Base-by-base conservation (phyloP, 1,140 invertebrate species). In the Drosophila ananassae region DNA sequence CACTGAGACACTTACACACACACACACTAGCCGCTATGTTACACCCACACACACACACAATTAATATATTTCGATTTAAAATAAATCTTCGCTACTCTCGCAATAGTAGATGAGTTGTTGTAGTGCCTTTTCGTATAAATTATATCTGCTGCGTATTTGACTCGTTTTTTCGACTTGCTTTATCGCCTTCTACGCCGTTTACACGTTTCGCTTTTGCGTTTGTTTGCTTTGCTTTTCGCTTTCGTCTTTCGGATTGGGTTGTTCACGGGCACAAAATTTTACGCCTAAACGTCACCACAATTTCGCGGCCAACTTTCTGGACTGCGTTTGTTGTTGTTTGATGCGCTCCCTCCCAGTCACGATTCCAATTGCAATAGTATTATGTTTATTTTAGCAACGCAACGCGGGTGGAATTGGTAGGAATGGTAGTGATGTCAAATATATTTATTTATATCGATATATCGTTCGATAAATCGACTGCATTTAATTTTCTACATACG, bases 121-220 rank as follows among this genome's bases (percentile, higher is more conserved):
- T 17, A 17, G 48, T 25, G 57, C 55, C 25, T 78, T 67, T 24
- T 79, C 60, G 25, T 79, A 63, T 21, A 22, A 13, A 47, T 47
- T 84, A 44, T 69, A 69, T 58, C 62, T 72, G 72, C 72, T 74
- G 72, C 72, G 72, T 74, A 74, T 74, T 72, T 74, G n/a, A 74
- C 32, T 37, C 50, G 58, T 37, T 50, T 56, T 53, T 10, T 48
- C 48, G 37, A 54, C 48, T 66, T 21, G 68, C 67, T 74, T 81
- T 77, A 69, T 69, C 66, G 68, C 50, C 50, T 73, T 73, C 51
- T 62, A 73, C 71, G 71, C 34, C 63, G 56, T 52, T 67, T 50
- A 58, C 66, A 55, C 74, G 68, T 62, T 77, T 60, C 62, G 73
- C 44, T 71, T 76, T 84, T 39, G 53, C 59, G 68, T 62, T 62